A percentile compares a stretch with the other conserved stretches of the same genome.
phyloP scores from a whole-genome alignment of 2,113 vertebrate genomes.

The Romanogobio albipinnatus region DNA sequence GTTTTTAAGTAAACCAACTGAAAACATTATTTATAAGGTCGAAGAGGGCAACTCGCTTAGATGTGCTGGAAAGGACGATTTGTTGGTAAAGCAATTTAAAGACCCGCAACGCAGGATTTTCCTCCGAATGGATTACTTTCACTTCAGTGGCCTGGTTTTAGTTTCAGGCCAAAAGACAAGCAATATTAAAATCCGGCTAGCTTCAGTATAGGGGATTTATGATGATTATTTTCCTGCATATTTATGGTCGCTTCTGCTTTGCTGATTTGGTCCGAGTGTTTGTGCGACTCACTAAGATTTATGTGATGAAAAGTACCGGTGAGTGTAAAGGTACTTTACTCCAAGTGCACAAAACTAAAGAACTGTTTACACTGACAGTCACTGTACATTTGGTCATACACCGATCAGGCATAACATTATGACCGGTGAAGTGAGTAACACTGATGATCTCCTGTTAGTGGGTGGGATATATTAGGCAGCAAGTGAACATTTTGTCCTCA shows the following conservation, averaged over 20 bases:
- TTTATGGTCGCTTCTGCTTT: background rate
- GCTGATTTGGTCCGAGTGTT: background rate
- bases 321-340: background rate
- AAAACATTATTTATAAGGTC: slow-evolving; percentile 33
- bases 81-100: slow-evolving; percentile 5
- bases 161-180: slow-evolving; percentile 39
- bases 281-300: background rate
- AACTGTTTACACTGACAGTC: background rate
- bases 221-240: slow-evolving; percentile 26
- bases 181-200: slow-evolving; percentile 19
- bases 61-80: slow-evolving; percentile 3
- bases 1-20: slow-evolving; percentile 30
- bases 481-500: too few species aligned
- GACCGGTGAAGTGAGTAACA: too few species aligned
- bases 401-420: too few species aligned
- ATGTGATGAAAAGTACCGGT: background rate
- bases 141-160: slow-evolving; percentile 41
- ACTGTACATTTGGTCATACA: background rate
- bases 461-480: too few species aligned
- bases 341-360: background rate
- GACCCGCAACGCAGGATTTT: slow-evolving; percentile 22
- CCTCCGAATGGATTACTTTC: slow-evolving; percentile 40
- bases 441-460: too few species aligned
- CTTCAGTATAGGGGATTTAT: slow-evolving; percentile 35
- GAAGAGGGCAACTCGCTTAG: background rate